Conservation (phyloP, 2,797 vertebrate genomes). For the Thamnophis elegans region DNA sequence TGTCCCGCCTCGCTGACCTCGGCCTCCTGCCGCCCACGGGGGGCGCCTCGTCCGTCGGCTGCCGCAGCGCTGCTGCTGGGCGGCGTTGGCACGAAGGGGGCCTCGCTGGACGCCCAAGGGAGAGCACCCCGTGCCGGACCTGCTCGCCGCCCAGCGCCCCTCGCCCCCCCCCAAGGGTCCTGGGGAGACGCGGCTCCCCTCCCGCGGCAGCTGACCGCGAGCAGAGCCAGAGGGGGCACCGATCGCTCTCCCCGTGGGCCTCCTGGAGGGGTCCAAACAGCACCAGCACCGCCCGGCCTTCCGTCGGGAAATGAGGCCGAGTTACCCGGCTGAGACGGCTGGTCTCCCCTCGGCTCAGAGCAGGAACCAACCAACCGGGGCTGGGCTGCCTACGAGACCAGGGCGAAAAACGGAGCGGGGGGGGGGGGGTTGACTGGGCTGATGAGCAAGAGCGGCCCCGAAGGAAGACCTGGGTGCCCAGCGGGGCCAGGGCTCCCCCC, state of each 20-base stretch:
- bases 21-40: neutral
- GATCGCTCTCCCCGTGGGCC: neutral
- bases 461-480: neutral
- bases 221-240: neutral
- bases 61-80: neutral
- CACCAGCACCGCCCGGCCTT: neutral
- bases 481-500: neutral
- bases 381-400: neutral
- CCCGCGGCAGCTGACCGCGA: neutral
- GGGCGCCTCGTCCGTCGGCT: neutral
- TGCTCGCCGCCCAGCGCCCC: neutral
- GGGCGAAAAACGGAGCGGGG: neutral
- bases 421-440: neutral
- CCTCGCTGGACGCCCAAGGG: neutral
- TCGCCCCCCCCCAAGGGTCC: neutral
- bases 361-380: neutral
- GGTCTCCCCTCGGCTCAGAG: neutral
- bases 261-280: neutral
- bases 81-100: neutral
- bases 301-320: neutral
- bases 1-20: too few relatives aligned
- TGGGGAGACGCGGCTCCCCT: neutral
- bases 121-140: neutral
- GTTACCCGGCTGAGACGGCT: neutral
- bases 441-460: neutral